Evolutionary conservation across 2,113 vertebrate genomes (phyloP).

Genomic region (Myotis davidii): DNA sequence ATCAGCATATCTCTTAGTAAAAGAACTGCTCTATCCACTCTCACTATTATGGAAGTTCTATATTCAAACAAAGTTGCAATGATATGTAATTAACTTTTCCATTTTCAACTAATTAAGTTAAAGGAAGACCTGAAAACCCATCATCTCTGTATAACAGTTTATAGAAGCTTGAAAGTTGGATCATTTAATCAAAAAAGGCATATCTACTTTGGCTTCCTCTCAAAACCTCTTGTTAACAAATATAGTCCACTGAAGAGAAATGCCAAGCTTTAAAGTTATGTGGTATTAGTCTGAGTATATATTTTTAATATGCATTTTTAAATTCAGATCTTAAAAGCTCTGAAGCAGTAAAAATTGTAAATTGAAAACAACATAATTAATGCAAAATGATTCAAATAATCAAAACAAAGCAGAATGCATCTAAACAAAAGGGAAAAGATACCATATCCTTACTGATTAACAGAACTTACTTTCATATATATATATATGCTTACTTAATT

Average conservation of each 20-base stretch:
- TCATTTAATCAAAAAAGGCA: slow-evolving; percentile 31
- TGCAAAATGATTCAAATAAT: slow-evolving; percentile 29
- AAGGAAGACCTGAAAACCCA: slow-evolving; percentile 41
- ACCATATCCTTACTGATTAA: not conserved
- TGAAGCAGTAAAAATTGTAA: not conserved
- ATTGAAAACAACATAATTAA: slow-evolving; percentile 32
- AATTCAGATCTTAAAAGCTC: slow-evolving; percentile 32
- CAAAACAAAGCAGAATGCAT: not conserved
- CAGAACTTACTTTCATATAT: not conserved
- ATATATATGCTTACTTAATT: not conserved
- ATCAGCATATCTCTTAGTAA: not conserved
- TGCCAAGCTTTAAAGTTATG: slow-evolving; percentile 21
- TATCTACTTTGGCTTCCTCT: not conserved
- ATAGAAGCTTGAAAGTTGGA: slow-evolving; percentile 36
- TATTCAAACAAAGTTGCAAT: slow-evolving; percentile 62
- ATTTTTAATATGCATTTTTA: slow-evolving; percentile 39
- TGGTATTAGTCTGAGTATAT: not conserved
- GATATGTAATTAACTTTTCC: slow-evolving; percentile 71
- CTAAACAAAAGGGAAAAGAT: not conserved
- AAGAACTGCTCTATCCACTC: not conserved
- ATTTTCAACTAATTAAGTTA: slow-evolving; percentile 71
- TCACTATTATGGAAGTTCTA: slow-evolving; percentile 13
- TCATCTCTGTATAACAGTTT: not conserved
- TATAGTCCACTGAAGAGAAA: not conserved
- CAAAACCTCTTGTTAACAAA: slow-evolving; percentile 21